A percentile compares a stretch with the other conserved stretches of the same genome.
Conservation (phyloP, 2,113 vertebrate species). For the Phrynosoma platyrhinos region DNA sequence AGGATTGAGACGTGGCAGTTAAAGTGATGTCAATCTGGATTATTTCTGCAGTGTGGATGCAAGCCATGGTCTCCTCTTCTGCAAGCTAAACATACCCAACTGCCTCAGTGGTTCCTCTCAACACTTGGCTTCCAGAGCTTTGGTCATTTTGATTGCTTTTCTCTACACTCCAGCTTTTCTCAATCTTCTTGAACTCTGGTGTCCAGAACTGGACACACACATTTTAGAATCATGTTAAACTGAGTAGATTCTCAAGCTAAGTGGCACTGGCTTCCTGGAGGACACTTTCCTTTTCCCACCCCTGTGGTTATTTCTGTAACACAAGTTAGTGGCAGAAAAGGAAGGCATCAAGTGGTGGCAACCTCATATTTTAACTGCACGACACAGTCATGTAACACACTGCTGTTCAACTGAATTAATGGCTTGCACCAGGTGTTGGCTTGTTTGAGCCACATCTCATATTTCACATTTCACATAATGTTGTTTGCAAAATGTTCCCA, state of each 20-base stretch:
- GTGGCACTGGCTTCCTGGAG: conserved; percentile 36
- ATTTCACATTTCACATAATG: conserved; percentile 85
- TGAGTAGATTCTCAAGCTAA: neutral
- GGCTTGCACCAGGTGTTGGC: conserved; percentile 84
- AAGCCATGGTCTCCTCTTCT: no score
- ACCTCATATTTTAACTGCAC: conserved; percentile 77
- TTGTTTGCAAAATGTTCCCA: conserved; percentile 88
- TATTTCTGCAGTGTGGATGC: no score
- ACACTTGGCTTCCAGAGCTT: no score
- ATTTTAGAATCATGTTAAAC: no score
- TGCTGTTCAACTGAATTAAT: conserved; percentile 85
- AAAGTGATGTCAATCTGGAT: no score
- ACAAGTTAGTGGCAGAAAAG: conserved; percentile 52
- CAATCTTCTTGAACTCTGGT: no score
- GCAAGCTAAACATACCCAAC: no score
- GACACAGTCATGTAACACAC: conserved; percentile 68
- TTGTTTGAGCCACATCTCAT: conserved; percentile 74
- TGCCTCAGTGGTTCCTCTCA: no score
- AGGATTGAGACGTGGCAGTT: no score
- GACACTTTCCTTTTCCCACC: conserved; percentile 33
- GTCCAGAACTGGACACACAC: no score
- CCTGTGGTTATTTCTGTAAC: conserved; percentile 48
- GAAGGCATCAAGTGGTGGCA: conserved; percentile 75
- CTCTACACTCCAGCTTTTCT: no score
- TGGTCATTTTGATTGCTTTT: no score